Evolutionary conservation across 2,888 invertebrate genomes (phyloP).

Genomic region (Phlogophora meticulosa): DNA sequence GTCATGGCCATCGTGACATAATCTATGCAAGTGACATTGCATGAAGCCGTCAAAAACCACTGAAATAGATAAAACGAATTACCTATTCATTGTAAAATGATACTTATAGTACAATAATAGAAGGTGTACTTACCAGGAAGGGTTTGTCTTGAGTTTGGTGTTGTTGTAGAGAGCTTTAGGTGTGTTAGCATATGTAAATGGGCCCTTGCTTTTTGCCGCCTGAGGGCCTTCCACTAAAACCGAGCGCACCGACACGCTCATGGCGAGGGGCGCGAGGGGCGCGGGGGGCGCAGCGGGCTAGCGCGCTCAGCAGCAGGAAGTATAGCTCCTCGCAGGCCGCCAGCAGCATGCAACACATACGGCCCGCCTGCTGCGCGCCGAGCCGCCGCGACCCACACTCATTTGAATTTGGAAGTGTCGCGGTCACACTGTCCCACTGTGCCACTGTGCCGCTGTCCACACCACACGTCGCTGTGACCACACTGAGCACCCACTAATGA

Average conservation of each 20-base stretch:
- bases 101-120: background rate
- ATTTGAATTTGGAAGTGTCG: slow-evolving; percentile 58
- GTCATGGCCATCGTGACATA: slow-evolving; percentile 8
- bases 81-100: background rate
- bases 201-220: slow-evolving; percentile 79
- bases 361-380: slow-evolving; percentile 11
- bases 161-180: slow-evolving; percentile 92
- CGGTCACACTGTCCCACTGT: slow-evolving; percentile 9
- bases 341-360: slow-evolving; percentile 82
- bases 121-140: slow-evolving; percentile 83
- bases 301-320: slow-evolving; percentile 64
- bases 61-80: background rate
- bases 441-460: slow-evolving; percentile 3
- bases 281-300: slow-evolving; percentile 37
- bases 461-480: background rate
- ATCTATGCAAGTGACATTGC: background rate
- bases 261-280: slow-evolving; percentile 60
- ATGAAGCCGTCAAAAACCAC: background rate
- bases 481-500: background rate
- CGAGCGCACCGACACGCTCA: slow-evolving; percentile 85
- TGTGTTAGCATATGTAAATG: slow-evolving; percentile 92
- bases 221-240: slow-evolving; percentile 86
- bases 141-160: slow-evolving; percentile 87
- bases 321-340: slow-evolving; percentile 78
- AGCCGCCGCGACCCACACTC: slow-evolving; percentile 15